Evolutionary conservation across 2,797 vertebrate species (phyloP).

Genomic region (Agapornis canus): DNA sequence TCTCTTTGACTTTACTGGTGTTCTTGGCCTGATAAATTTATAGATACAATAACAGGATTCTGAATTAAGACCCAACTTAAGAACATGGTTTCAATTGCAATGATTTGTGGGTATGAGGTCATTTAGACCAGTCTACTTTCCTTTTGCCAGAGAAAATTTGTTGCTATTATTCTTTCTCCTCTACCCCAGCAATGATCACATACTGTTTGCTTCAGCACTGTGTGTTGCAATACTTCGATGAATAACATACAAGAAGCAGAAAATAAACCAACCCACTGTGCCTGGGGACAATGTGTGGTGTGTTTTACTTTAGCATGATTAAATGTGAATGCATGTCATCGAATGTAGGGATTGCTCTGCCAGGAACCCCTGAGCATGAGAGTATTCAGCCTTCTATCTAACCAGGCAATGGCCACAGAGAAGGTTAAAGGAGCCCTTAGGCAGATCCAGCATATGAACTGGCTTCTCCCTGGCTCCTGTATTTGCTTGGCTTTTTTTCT

Average conservation of each 20-base stretch:
- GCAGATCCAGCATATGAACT: background rate
- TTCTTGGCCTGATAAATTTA: background rate
- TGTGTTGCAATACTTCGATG: slow-evolving; percentile 32
- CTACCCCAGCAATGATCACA: slow-evolving; percentile 28
- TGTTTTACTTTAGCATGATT: slow-evolving; percentile 55
- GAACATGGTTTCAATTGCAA: background rate
- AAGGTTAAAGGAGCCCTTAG: slow-evolving; percentile 21
- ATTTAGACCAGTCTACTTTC: slow-evolving; percentile 2
- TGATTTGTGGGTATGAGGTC: slow-evolving; percentile 60
- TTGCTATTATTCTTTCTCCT: background rate
- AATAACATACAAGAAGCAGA: slow-evolving; percentile 41
- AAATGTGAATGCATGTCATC: slow-evolving; percentile 35
- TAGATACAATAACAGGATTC: background rate
- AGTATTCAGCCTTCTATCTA: background rate
- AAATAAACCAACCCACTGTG: slow-evolving; percentile 26
- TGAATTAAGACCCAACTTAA: slow-evolving; percentile 47
- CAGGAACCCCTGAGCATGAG: background rate
- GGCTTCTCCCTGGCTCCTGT: background rate
- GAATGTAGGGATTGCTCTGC: slow-evolving; percentile 23
- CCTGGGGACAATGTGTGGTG: background rate
- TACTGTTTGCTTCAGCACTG: slow-evolving; percentile 38
- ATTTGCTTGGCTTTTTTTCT: background rate
- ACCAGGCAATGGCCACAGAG: background rate
- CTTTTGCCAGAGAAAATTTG: slow-evolving; percentile 22
- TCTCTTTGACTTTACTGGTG: background rate